Evolutionary conservation across 2,113 vertebrate species (phyloP), one percentile per base, ranked within the genome.

Genomic region (Chinchilla lanigera): DNA sequence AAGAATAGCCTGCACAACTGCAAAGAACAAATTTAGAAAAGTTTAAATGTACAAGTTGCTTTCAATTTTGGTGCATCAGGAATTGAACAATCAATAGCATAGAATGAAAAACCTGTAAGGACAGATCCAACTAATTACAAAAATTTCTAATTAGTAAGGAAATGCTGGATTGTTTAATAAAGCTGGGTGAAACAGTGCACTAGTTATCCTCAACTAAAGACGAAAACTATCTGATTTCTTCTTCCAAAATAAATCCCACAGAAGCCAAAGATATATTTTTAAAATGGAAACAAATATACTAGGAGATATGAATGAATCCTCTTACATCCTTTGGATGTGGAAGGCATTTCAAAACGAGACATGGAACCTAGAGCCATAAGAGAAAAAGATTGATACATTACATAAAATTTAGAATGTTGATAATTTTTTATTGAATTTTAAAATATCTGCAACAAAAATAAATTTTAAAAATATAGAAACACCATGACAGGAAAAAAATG

Each of bases 351-450:
- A 87, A 65, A 86, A 81, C 63, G 92, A 94, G 38, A 35, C 3
- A 30, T 28, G 60, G 87, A 93, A 75, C 16, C 30, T 38, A 90
- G 30, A 87, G 11, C 28, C 47, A 80, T 47, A 80, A 35, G 84
- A 41, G 26, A 58, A 78, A 86, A 84, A 20, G 12, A 61, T 5
- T 71, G 28, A 52, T 38, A 89, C 0, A 30, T 41, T n/a, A 83
- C 5, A 41, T 77, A 92, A 63, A 95, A 75, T 89, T 75, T 81
- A 73, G 47, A 91, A 89, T 67, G 4, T 38, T 75, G 35, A 2
- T 35, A 58, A 86, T 87, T 90, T 89, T 89, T 92, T 83, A 44
- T 30, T 90, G 20, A 35, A 54, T 71, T 84, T 90, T 89, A 80
- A 47, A 63, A 90, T 78, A 54, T 69, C 9, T 63, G 52, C 56